phyloP scores from a whole-genome alignment of 2,113 vertebrate species.

The Chitala chitala region DNA sequence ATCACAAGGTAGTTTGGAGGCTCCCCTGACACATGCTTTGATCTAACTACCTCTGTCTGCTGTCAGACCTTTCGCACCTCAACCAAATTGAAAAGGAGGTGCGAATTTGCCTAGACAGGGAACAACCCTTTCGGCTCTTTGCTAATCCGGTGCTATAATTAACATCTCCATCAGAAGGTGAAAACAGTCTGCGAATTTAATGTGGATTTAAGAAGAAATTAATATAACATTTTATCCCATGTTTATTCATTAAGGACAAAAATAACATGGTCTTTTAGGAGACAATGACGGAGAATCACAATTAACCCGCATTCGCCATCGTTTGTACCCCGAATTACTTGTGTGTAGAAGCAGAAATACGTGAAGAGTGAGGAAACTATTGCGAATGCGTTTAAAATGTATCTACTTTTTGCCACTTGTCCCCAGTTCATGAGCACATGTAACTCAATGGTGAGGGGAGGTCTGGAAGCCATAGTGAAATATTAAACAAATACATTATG shows the following conservation, averaged over 20 bases:
- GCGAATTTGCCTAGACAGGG: conserved; percentile 32
- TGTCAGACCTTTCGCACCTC: conserved; percentile 38
- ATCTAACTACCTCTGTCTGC: conserved; percentile 45
- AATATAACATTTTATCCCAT: not conserved
- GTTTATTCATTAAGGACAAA: not conserved
- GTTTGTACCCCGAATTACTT: no score
- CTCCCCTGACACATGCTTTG: conserved; percentile 15
- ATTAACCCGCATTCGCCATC: no score
- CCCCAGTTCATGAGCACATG: no score
- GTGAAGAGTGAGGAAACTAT: no score
- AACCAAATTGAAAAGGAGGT: conserved; percentile 30
- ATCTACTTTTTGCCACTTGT: no score
- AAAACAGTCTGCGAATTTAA: conserved; percentile 55
- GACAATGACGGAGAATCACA: not conserved
- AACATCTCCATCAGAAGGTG: conserved; percentile 41
- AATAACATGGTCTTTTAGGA: not conserved
- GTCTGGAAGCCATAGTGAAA: not conserved
- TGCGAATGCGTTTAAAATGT: no score
- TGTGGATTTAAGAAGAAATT: conserved; percentile 40
- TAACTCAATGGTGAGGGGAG: no score
- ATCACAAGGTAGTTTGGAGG: not conserved
- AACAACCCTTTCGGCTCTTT: conserved; percentile 30
- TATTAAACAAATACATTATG: not conserved
- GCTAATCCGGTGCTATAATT: conserved; percentile 39
- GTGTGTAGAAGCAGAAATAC: no score